Percentiles rank a stretch among this genome's conserved stretches.
phyloP scores from a whole-genome alignment of 1,140 invertebrate species.

The Trichogramma pretiosum region DNA sequence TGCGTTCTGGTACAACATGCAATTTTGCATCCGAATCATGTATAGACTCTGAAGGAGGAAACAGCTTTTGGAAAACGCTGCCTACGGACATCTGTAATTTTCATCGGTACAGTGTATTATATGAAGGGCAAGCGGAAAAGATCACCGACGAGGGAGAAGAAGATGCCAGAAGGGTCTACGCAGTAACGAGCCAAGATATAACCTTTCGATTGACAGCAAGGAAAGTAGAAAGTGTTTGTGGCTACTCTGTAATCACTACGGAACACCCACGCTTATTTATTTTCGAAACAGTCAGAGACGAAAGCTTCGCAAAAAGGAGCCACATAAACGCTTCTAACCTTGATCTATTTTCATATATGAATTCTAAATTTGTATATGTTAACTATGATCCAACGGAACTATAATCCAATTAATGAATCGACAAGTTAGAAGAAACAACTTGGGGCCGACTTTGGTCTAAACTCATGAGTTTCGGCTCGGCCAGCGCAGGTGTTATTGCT shows the following conservation, averaged over 20 bases:
- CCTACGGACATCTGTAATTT: background rate
- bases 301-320: background rate
- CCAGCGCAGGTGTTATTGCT: too few relatives aligned
- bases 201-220: background rate
- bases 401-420: too few relatives aligned
- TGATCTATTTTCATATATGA: background rate
- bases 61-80: background rate
- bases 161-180: too few relatives aligned
- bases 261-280: background rate
- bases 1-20: background rate
- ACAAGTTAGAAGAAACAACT: too few relatives aligned
- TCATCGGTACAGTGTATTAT: background rate
- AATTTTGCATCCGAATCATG: background rate
- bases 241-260: background rate
- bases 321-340: background rate
- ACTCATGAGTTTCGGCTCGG: too few relatives aligned
- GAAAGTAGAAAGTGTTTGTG: background rate
- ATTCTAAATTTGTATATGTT: background rate
- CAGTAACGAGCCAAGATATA: background rate
- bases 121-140: background rate
- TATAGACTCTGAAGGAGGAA: background rate
- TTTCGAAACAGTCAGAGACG: background rate
- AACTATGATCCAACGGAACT: too few relatives aligned
- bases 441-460: too few relatives aligned
- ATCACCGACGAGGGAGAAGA: background rate